A percentile compares a stretch with the other conserved stretches of the same genome.
phyloP scores from a whole-genome alignment of 1,140 invertebrate genomes.

The Halictus rubicundus region DNA sequence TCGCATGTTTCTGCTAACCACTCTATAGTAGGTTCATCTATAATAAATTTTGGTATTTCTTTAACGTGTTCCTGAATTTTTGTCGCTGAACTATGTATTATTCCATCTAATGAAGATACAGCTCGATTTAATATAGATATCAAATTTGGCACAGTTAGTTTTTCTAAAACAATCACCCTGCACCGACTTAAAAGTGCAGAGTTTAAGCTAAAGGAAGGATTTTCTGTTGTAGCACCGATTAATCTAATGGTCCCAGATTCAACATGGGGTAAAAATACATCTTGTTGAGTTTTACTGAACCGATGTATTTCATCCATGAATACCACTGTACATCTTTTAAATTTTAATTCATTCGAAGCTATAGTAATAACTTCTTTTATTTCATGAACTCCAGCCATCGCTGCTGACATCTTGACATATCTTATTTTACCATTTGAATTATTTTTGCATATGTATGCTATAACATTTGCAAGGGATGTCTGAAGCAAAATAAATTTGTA shows the following conservation, averaged over 20 bases:
- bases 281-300: slow-evolving; percentile 91
- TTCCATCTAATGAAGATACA: slow-evolving; percentile 75
- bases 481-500: slow-evolving; percentile 69
- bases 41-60: slow-evolving; percentile 67
- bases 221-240: slow-evolving; percentile 93
- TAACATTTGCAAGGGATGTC: slow-evolving; percentile 90
- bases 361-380: slow-evolving; percentile 87
- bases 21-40: slow-evolving; percentile 84
- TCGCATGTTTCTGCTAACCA: slow-evolving; percentile 89
- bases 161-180: slow-evolving; percentile 88
- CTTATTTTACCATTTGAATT: slow-evolving; percentile 80
- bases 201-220: slow-evolving; percentile 92
- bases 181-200: slow-evolving; percentile 89
- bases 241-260: slow-evolving; percentile 91
- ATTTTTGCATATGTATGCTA: slow-evolving; percentile 85
- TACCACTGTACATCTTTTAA: slow-evolving; percentile 87
- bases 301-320: slow-evolving; percentile 95
- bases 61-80: slow-evolving; percentile 29
- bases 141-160: slow-evolving; percentile 84
- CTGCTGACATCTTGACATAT: slow-evolving; percentile 90
- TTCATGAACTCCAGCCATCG: slow-evolving; percentile 87
- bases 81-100: slow-evolving; percentile 60
- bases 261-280: slow-evolving; percentile 89
- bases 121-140: slow-evolving; percentile 84
- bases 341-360: slow-evolving; percentile 88